Conservation (phyloP, 1,140 invertebrate species). For the Heterodera schachtii region DNA sequence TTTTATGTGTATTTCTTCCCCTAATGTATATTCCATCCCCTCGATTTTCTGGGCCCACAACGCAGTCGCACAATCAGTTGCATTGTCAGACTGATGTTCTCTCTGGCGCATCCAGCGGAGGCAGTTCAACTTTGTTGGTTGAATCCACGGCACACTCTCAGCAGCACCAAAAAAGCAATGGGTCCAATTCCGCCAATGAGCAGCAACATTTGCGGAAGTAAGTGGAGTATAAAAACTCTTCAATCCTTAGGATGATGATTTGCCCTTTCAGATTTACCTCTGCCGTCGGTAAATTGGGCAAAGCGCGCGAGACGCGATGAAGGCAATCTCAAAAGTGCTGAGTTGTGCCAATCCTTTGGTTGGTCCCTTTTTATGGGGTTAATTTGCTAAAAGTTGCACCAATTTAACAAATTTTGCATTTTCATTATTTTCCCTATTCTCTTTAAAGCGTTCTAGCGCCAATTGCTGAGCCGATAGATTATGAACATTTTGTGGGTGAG, state of each 20-base stretch:
- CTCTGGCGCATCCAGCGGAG: neutral
- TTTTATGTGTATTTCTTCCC: no score
- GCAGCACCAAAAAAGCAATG: neutral
- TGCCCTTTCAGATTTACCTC: constrained; percentile 46
- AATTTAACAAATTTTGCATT: neutral
- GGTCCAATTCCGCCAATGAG: constrained; percentile 1
- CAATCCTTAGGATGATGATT: neutral
- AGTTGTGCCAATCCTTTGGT: constrained; percentile 47
- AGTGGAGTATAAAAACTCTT: neutral
- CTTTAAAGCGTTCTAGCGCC: constrained; percentile 43
- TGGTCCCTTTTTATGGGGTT: constrained; percentile 3
- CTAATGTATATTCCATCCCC: neutral
- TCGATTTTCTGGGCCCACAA: neutral
- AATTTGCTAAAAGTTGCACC: neutral
- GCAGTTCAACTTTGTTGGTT: constrained; percentile 37
- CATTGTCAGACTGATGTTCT: neutral
- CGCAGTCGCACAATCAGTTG: neutral
- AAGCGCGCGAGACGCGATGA: constrained; percentile 51
- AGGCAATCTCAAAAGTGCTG: constrained; percentile 46
- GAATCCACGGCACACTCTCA: constrained; percentile 21
- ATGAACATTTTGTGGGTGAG: constrained; percentile 50
- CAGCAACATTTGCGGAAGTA: constrained; percentile 44
- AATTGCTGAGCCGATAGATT: constrained; percentile 47
- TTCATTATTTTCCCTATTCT: constrained; percentile 9
- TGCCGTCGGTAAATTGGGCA: constrained; percentile 44